These are phyloP conservation scores for Dermolepida albohirtum DNA, from an alignment of 2,888 invertebrate genomes.

Conservation along the genomic window DNA sequence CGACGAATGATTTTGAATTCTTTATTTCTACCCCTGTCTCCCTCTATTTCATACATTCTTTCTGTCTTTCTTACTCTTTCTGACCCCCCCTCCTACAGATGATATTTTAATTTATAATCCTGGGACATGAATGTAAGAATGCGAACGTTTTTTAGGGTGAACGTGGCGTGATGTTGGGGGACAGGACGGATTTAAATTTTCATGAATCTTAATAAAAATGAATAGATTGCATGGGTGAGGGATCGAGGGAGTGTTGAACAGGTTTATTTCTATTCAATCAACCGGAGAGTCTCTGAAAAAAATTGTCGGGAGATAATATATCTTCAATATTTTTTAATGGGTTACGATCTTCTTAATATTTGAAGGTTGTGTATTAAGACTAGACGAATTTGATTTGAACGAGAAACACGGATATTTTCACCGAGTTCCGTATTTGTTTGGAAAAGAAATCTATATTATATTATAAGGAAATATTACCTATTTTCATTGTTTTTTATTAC, in stretches of 20 bases:
- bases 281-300: neutral
- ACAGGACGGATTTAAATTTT: constrained; percentile 40
- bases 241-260: neutral
- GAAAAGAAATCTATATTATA: no score
- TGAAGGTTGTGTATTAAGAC: no score
- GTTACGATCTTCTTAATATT: no score
- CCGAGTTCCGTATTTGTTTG: no score
- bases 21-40: constrained; percentile 10
- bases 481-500: no score
- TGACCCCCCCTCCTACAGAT: constrained; percentile 25
- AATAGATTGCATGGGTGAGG: constrained; percentile 31
- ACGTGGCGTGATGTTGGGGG: constrained; percentile 12
- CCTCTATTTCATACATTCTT: neutral
- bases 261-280: constrained; percentile 16
- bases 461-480: no score
- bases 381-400: no score
- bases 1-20: constrained; percentile 43
- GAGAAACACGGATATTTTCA: no score
- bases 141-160: constrained; percentile 21
- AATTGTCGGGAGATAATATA: no score
- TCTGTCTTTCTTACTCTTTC: constrained; percentile 2
- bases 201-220: constrained; percentile 44
- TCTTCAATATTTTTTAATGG: no score
- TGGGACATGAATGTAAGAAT: constrained; percentile 43
- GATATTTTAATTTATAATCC: constrained; percentile 46